Conservation (phyloP, 2,888 invertebrate genomes). For the Gymnosoma rotundatum region DNA sequence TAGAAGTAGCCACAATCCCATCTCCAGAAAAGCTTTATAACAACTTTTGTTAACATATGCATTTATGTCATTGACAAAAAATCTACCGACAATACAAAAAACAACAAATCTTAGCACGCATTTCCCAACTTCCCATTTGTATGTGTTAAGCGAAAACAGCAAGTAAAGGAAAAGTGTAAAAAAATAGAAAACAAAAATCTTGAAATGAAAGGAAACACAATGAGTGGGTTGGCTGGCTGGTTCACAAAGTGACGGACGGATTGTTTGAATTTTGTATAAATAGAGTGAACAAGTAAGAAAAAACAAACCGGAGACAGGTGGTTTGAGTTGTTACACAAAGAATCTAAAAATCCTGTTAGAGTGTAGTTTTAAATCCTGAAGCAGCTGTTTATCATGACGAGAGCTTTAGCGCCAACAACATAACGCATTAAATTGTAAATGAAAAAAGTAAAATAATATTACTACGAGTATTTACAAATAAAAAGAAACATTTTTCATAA, state of each 20-base stretch:
- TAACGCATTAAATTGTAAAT: conserved; percentile 46
- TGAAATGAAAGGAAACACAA: conserved; percentile 54
- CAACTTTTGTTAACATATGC: conserved; percentile 66
- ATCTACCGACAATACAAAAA: conserved; percentile 29
- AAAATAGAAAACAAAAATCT: conserved; percentile 43
- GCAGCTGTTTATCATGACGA: conserved; percentile 45
- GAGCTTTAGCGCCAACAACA: neutral
- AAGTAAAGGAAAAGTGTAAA: conserved; percentile 33
- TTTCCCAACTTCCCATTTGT: conserved; percentile 47
- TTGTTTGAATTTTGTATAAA: conserved; percentile 24
- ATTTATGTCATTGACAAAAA: conserved; percentile 68
- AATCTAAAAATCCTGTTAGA: conserved; percentile 27
- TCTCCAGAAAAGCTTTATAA: conserved; percentile 4
- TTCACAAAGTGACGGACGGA: conserved; percentile 17
- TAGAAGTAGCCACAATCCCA: too few species aligned
- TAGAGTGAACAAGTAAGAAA: conserved; percentile 20
- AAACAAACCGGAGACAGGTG: conserved; percentile 55
- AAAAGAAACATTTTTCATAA: conserved; percentile 23
- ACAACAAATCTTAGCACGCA: conserved; percentile 62
- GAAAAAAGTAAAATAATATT: neutral
- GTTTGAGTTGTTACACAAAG: conserved; percentile 39
- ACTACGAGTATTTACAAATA: neutral
- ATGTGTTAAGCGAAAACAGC: neutral
- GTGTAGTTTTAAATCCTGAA: conserved; percentile 17
- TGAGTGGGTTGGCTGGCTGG: conserved; percentile 31